Percentiles rank a stretch among this genome's conserved stretches.
These are phyloP conservation scores for Gasterosteus nipponicus DNA, from an alignment of 2,113 vertebrate genomes.

Conservation along the genomic window DNA sequence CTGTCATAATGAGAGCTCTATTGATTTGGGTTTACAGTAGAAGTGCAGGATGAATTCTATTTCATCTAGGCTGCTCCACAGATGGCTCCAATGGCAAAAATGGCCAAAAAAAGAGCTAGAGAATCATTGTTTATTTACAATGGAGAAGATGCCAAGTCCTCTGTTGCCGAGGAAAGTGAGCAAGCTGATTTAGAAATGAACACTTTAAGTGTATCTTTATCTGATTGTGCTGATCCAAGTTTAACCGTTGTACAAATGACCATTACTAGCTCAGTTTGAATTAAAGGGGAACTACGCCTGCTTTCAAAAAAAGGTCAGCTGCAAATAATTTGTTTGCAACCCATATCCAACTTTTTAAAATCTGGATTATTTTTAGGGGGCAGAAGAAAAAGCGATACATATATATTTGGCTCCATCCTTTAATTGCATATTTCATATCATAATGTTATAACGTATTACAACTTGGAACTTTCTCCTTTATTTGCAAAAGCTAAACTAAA, in stretches of 20 bases:
- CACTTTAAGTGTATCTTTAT: not conserved
- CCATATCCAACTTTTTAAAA: not conserved
- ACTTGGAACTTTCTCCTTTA: slow-evolving; percentile 4
- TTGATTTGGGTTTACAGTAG: slow-evolving; percentile 74
- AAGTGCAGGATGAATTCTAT: slow-evolving; percentile 73
- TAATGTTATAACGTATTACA: not conserved
- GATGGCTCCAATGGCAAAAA: slow-evolving; percentile 48
- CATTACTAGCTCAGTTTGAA: not conserved
- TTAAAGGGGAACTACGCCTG: not conserved
- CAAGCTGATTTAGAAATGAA: slow-evolving; percentile 15
- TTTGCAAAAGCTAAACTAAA: slow-evolving; percentile 1
- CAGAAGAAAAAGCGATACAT: not conserved
- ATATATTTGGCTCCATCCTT: not conserved
- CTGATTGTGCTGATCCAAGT: not conserved
- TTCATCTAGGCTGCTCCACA: slow-evolving; percentile 61
- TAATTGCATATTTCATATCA: not conserved
- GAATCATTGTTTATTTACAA: slow-evolving; percentile 45
- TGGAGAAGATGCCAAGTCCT: slow-evolving; percentile 15
- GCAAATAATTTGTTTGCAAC: not conserved
- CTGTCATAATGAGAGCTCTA: slow-evolving; percentile 69
- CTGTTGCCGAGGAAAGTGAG: slow-evolving; percentile 6
- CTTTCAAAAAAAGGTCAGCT: not conserved
- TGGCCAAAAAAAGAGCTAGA: slow-evolving; percentile 27
- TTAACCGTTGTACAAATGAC: not conserved
- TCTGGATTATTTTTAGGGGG: not conserved